These are phyloP conservation scores for Hydrozoanthus tunicans DNA, from an alignment of 64 coral and sea anemone species.

Conservation along the genomic window DNA sequence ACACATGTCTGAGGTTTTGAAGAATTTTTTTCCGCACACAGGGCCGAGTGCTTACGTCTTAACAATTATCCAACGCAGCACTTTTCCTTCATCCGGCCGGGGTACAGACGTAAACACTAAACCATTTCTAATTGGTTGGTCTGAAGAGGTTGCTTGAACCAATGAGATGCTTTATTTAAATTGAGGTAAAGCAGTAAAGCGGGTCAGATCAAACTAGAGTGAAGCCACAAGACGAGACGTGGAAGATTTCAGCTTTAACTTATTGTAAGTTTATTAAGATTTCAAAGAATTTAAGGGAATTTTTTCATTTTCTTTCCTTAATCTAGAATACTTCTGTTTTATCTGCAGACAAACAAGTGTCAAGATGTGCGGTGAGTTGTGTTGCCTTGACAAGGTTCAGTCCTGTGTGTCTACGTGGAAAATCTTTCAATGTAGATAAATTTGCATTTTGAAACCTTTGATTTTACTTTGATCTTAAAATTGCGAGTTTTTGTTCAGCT, in stretches of 20 bases:
- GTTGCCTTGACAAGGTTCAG: not conserved
- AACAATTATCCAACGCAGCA: no score
- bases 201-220: not conserved
- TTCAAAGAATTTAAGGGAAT: not conserved
- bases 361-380: slow-evolving; percentile 48
- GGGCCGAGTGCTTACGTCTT: no score
- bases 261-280: slow-evolving; percentile 13
- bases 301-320: not conserved
- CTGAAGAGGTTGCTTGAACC: not conserved
- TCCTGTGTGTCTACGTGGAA: slow-evolving; percentile 45
- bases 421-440: not conserved
- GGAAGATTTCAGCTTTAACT: slow-evolving; percentile 11
- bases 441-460: slow-evolving; percentile 43
- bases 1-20: no score
- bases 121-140: slow-evolving; percentile 43
- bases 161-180: slow-evolving; percentile 28
- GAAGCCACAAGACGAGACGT: slow-evolving; percentile 2
- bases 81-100: no score
- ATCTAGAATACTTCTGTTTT: not conserved
- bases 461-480: not conserved
- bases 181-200: not conserved
- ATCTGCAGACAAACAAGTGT: slow-evolving; percentile 25
- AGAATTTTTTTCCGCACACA: no score
- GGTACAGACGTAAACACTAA: not conserved
- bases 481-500: not conserved